Evolutionary conservation across 1,140 invertebrate genomes (phyloP), one percentile per base, ranked within the genome.

Genomic region (Cherax quadricarinatus): DNA sequence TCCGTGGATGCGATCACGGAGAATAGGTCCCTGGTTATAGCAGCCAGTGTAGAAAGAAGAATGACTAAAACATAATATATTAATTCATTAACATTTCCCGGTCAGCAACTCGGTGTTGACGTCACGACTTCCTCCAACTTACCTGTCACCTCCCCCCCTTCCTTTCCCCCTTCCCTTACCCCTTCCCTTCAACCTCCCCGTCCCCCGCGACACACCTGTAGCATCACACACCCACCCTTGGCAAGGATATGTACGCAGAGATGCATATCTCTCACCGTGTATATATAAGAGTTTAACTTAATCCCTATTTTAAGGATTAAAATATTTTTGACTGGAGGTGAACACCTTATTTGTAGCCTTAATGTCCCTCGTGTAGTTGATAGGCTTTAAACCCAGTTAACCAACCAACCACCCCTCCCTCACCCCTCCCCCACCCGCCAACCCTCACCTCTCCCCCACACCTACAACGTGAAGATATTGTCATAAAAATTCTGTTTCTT

Each of bases 61-160:
- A 10, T 18, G 14, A 66, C 14, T 1, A 5, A 21, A 66, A 16
- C 12, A 18, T 66, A 66, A 66, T 16, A 21, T 66, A 66, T 21
- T 66, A 66, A 66, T 18, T 66, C 14, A 18, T 18, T 18, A 5
- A 18, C 18, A 18, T 66, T 21, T 14, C 7, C 7, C 30, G 70
- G 30, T 75, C n/a, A 75, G 70, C 70, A 75, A 75, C 70, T 75
- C n/a, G 6, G 70, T 21, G n/a, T 0, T 75, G 70, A 75, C 70
- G 70, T 75, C 70, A 75, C 70, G 70, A 75, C 70, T 75, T 75
- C 70, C 70, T 75, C 70, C 70, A 75, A 75, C 70, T 75, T 75
- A 75, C 70, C 70, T 75, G 70, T 75, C 70, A n/a, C 24, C 24
- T 30, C 24, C 5, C n/a, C 53, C 6, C 70, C 70, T 3, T 75